Evolutionary conservation across 2,797 vertebrate species (phyloP), one percentile per base, ranked within the genome.

Genomic region (Spinus pinus): DNA sequence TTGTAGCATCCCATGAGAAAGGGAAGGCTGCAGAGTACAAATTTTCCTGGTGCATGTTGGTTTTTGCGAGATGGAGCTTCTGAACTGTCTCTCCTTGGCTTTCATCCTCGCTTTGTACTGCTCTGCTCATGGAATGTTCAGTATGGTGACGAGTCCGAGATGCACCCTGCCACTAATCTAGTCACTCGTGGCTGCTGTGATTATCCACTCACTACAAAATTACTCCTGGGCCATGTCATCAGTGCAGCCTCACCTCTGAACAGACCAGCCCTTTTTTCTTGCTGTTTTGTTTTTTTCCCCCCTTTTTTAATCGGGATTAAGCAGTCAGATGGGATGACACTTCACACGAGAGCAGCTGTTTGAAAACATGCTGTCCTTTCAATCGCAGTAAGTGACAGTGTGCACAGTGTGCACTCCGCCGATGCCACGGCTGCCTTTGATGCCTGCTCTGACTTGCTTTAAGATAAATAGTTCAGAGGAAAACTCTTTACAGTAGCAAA

Each of bases 351-450:
- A 85, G 57, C 31, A 84, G 89, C 61, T 93, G 86, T 91, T 96
- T 94, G 96, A 96, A 97, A 96, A 96, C 80, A 93, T 11, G 72
- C 74, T 90, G 85, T 92, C 94, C 90, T 95, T 94, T 96, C 91
- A 91, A 75, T 96, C 94, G 73, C 90, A 79, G 86, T 78, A 91
- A 95, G 72, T 94, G 95, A 91, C 94, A 95, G 78, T 37, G 82
- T 57, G 79, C 90, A 70, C 95, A 85, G 81, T 84, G 87, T 89
- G 88, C 71, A 67, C 93, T 95, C 82, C 0, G 2, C 51, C 0
- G 2, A 81, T 88, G 88, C 90, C 83, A 84, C 2, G 10, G 74
- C 88, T 94, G 93, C 90, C 90, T 97, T 96, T 97, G 96, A 97
- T 95, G 86, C 83, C 77, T 81, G 60, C 80, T 94, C 91, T 88